Conservation (phyloP, 2,797 vertebrate genomes). For the Hyperoplus immaculatus region DNA sequence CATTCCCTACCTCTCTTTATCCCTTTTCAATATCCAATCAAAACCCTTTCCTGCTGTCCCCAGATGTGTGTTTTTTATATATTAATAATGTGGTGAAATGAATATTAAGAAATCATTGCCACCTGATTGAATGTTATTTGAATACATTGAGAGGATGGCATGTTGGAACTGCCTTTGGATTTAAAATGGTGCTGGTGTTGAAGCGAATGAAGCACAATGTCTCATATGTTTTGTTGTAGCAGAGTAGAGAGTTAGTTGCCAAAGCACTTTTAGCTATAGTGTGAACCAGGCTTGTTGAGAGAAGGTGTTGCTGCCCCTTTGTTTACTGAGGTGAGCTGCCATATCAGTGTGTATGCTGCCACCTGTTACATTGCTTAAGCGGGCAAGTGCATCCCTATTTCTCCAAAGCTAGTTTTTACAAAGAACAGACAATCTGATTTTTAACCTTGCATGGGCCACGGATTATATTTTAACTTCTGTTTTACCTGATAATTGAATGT, state of each 20-base stretch:
- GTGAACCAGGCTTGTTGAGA: slow-evolving; percentile 17
- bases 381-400: slow-evolving; percentile 32
- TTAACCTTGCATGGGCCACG: slow-evolving; percentile 5
- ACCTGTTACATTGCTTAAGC: slow-evolving; percentile 81
- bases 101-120: neutral
- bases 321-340: slow-evolving; percentile 81
- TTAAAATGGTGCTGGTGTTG: neutral
- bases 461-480: neutral
- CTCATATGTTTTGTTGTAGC: neutral
- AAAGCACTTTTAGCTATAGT: neutral
- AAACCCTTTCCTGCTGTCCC: neutral
- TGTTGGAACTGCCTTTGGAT: slow-evolving; percentile 43
- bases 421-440: slow-evolving; percentile 29
- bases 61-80: neutral
- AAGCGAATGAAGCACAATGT: neutral
- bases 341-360: slow-evolving; percentile 85
- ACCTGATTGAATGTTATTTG: slow-evolving; percentile 26
- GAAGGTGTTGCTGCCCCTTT: slow-evolving; percentile 35
- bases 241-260: neutral
- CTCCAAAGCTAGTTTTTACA: slow-evolving; percentile 23
- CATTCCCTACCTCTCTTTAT: neutral
- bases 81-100: neutral
- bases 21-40: neutral
- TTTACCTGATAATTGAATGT: no score
- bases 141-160: neutral